Percentiles rank a stretch among this genome's conserved stretches.
Conservation (phyloP, 2,888 invertebrate species). For the Nezara viridula region DNA sequence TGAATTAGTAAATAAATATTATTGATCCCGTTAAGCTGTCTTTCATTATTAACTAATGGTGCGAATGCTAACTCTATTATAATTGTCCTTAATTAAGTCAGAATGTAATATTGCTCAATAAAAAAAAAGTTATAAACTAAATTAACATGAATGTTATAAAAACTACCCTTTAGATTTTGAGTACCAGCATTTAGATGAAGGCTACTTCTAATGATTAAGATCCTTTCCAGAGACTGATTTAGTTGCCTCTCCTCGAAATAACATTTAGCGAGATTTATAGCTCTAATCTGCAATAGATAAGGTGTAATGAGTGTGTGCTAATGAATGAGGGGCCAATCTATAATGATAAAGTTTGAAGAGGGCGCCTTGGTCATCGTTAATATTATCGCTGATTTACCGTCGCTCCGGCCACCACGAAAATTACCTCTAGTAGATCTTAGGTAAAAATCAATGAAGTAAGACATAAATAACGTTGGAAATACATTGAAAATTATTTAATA, state of each 20-base stretch:
- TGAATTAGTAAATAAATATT: too few relatives aligned
- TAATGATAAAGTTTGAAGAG: conserved; percentile 38
- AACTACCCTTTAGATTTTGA: too few relatives aligned
- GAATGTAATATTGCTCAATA: too few relatives aligned
- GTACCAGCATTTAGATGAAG: not conserved
- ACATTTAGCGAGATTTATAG: not conserved
- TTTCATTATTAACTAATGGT: too few relatives aligned
- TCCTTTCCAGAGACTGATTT: not conserved
- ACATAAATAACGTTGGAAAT: not conserved
- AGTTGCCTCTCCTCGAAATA: not conserved
- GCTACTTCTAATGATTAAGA: not conserved
- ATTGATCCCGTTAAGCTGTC: too few relatives aligned
- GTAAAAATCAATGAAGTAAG: not conserved
- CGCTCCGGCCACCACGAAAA: not conserved
- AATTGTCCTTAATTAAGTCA: too few relatives aligned
- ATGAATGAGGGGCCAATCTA: conserved; percentile 25
- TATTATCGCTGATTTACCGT: conserved; percentile 17
- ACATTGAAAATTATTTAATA: too few relatives aligned
- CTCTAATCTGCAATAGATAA: conserved; percentile 22
- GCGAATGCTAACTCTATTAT: too few relatives aligned
- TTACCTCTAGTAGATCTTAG: not conserved
- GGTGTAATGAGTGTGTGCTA: conserved; percentile 24
- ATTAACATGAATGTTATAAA: too few relatives aligned
- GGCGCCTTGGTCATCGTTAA: conserved; percentile 25
- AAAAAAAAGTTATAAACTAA: too few relatives aligned